Evolutionary conservation across 2,888 invertebrate species (phyloP).

Genomic region (Polymixis flavicincta): DNA sequence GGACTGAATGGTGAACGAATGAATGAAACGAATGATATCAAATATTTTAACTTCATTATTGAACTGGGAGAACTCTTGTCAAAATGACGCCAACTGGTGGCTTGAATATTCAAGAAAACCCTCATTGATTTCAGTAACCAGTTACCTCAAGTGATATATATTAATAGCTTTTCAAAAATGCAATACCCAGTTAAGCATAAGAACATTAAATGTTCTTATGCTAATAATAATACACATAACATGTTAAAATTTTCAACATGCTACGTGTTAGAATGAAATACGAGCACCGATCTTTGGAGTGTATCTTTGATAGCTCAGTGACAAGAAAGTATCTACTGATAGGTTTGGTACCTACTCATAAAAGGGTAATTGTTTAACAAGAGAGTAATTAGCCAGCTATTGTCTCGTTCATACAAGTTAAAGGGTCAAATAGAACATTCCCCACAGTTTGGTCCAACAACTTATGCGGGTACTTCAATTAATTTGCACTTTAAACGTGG

Average conservation of each 20-base stretch:
- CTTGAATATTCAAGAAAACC: no score
- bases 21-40: no score
- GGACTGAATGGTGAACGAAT: no score
- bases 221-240: no score
- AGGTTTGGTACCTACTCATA: slow-evolving; percentile 27
- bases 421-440: slow-evolving; percentile 56
- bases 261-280: not conserved
- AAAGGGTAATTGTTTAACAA: slow-evolving; percentile 50
- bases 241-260: no score
- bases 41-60: no score
- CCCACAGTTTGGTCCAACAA: slow-evolving; percentile 56
- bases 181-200: no score
- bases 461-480: slow-evolving; percentile 64
- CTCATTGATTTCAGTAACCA: not conserved
- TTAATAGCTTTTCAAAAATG: not conserved
- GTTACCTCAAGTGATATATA: not conserved
- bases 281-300: not conserved
- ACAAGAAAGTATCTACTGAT: slow-evolving; percentile 5
- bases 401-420: slow-evolving; percentile 49
- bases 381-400: slow-evolving; percentile 55
- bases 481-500: slow-evolving; percentile 61
- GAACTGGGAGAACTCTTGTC: no score
- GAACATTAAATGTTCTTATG: no score
- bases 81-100: no score
- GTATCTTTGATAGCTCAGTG: not conserved